Percentiles rank a stretch among this genome's conserved stretches.
These are phyloP conservation scores for Medauroidea extradentata DNA, from an alignment of 1,140 invertebrate species.

Conservation along the genomic window DNA sequence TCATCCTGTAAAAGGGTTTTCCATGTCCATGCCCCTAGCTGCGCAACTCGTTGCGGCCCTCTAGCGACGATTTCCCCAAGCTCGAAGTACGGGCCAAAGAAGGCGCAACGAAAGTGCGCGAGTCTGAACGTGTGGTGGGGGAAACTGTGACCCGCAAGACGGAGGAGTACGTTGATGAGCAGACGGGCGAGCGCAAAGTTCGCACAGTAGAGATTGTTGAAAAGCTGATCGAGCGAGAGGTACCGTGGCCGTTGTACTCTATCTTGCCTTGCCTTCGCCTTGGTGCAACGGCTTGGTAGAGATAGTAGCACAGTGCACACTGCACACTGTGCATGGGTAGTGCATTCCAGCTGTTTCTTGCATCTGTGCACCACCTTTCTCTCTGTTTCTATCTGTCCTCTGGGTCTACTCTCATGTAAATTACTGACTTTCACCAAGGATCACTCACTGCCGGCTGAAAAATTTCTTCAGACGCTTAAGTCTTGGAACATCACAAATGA, in stretches of 20 bases:
- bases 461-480: too few species aligned
- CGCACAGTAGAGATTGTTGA: constrained; percentile 89
- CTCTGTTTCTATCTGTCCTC: background rate
- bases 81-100: constrained; percentile 77
- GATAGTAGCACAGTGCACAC: too few species aligned
- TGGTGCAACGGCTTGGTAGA: too few species aligned
- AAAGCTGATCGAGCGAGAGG: constrained; percentile 93
- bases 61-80: constrained; percentile 68
- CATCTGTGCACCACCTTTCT: background rate
- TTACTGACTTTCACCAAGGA: background rate
- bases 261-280: too few species aligned
- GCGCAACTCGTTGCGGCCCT: constrained; percentile 46
- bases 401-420: background rate
- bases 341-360: background rate
- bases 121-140: constrained; percentile 82
- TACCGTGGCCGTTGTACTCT: constrained; percentile 42
- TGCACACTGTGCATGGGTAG: too few species aligned
- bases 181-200: constrained; percentile 76
- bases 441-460: too few species aligned
- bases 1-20: background rate
- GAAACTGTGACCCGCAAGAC: constrained; percentile 82
- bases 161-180: constrained; percentile 81
- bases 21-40: constrained; percentile 7
- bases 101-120: constrained; percentile 73
- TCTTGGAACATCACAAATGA: too few species aligned